Evolutionary conservation across 2,113 vertebrate genomes (phyloP).

Genomic region (Rutilus rutilus): DNA sequence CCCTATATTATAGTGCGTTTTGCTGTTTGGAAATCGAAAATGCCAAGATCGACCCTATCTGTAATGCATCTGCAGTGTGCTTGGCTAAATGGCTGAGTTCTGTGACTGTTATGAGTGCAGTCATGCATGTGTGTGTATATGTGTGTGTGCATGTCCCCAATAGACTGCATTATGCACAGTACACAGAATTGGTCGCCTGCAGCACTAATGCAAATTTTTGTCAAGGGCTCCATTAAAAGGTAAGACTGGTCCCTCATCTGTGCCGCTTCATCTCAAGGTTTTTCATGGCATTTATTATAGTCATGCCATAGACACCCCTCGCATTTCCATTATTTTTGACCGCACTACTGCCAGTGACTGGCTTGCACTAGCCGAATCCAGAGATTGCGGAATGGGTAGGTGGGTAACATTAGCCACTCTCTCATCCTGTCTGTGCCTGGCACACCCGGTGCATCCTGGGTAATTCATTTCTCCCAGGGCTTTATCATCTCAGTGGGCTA

Average conservation of each 20-base stretch:
- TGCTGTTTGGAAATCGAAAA: not conserved
- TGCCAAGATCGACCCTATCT: not conserved
- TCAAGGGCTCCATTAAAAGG: slow-evolving; percentile 43
- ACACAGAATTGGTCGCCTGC: slow-evolving; percentile 26
- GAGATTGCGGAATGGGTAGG: slow-evolving; percentile 49
- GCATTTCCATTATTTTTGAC: slow-evolving; percentile 13
- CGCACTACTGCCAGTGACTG: not conserved
- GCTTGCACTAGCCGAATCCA: slow-evolving; percentile 29
- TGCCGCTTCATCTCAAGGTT: slow-evolving; percentile 5
- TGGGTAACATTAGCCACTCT: slow-evolving; percentile 58
- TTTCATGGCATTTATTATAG: slow-evolving; percentile 12
- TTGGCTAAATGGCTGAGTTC: slow-evolving; percentile 18
- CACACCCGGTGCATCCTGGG: slow-evolving; percentile 66
- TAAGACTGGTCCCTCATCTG: slow-evolving; percentile 18
- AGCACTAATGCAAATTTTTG: slow-evolving; percentile 51
- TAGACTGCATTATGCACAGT: slow-evolving; percentile 30
- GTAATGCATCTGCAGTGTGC: slow-evolving; percentile 33
- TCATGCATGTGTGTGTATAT: not conserved
- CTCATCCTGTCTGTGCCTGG: slow-evolving; percentile 52
- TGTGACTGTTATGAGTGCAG: slow-evolving; percentile 32
- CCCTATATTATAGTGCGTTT: not conserved
- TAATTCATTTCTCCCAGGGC: slow-evolving; percentile 68
- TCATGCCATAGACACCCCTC: slow-evolving; percentile 27
- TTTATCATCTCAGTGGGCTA: slow-evolving; percentile 65
- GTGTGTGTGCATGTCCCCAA: slow-evolving; percentile 13